A percentile compares a stretch with the other conserved stretches of the same genome.
Evolutionary conservation across 2,113 vertebrate species (phyloP).

Genomic region (Chlamydotis undulata): DNA sequence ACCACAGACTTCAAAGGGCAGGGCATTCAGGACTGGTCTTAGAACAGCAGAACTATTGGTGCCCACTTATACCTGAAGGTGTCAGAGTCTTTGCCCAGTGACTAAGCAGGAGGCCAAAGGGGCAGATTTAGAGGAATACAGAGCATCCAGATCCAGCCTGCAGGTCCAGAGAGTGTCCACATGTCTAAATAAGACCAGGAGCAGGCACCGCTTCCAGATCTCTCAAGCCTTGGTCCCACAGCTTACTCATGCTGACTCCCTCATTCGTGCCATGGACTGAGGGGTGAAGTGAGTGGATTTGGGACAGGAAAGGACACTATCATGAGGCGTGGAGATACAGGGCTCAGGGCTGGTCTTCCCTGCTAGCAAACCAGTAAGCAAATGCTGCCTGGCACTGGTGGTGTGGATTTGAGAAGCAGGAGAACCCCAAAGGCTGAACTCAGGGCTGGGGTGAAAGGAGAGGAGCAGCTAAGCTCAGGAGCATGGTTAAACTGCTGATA

Average conservation of each 20-base stretch:
- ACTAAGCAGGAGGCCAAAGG: neutral
- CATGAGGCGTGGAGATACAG: neutral
- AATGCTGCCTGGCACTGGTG: neutral
- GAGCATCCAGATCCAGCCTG: neutral
- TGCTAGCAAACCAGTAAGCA: neutral
- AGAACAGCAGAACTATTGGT: neutral
- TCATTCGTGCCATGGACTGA: neutral
- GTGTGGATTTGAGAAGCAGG: neutral
- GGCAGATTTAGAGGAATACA: neutral
- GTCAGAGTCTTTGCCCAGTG: neutral
- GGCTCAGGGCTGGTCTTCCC: neutral
- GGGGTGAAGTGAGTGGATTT: neutral
- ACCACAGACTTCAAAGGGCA: neutral
- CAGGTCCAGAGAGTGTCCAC: neutral
- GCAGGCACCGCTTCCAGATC: neutral
- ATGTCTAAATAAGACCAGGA: neutral
- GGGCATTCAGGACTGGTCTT: neutral
- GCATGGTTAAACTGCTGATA: neutral
- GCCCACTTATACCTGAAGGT: neutral
- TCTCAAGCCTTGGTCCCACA: neutral
- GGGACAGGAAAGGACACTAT: neutral
- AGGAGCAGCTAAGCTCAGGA: neutral
- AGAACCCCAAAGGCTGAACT: neutral
- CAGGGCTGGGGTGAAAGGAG: neutral
- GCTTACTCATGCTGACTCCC: neutral